phyloP scores from a whole-genome alignment of 2,888 invertebrate species.

The Liposcelis brunnea region DNA sequence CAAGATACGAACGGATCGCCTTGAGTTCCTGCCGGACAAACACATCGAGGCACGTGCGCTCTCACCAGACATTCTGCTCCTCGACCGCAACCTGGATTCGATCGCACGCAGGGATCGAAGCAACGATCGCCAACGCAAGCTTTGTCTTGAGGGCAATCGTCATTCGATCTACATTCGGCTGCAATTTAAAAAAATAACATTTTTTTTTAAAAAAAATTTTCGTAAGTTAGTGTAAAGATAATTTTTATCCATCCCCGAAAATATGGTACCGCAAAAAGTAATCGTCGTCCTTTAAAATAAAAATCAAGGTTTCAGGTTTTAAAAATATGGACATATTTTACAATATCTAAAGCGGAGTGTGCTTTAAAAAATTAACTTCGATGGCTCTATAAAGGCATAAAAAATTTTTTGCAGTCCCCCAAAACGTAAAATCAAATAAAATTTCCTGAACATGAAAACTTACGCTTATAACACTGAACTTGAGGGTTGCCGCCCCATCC shows the following conservation, averaged over 20 bases:
- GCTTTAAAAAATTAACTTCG: no score
- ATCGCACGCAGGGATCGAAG: slow-evolving; percentile 52
- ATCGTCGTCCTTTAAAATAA: no score
- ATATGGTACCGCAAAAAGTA: no score
- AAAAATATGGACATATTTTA: no score
- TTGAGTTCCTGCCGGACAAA: slow-evolving; percentile 59
- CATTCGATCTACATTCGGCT: slow-evolving; percentile 66
- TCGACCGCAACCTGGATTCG: slow-evolving; percentile 50
- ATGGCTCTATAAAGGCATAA: no score
- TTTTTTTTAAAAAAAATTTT: slow-evolving; percentile 8
- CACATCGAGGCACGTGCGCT: slow-evolving; percentile 64
- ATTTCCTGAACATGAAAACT: slow-evolving; percentile 23
- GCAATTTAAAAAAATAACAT: slow-evolving; percentile 18
- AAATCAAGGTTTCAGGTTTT: no score
- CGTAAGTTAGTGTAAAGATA: no score
- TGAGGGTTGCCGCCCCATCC: slow-evolving; percentile 82
- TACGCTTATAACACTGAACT: slow-evolving; percentile 70
- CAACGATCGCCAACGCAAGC: slow-evolving; percentile 64
- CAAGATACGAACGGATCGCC: slow-evolving; percentile 40
- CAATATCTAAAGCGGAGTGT: no score
- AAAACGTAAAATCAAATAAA: slow-evolving; percentile 7
- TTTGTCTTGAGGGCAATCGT: slow-evolving; percentile 71
- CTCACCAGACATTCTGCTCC: slow-evolving; percentile 54
- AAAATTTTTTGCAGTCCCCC: no score
- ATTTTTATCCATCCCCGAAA: no score